phyloP scores from a whole-genome alignment of 2,888 invertebrate genomes.

The Epicampocera succincta region DNA sequence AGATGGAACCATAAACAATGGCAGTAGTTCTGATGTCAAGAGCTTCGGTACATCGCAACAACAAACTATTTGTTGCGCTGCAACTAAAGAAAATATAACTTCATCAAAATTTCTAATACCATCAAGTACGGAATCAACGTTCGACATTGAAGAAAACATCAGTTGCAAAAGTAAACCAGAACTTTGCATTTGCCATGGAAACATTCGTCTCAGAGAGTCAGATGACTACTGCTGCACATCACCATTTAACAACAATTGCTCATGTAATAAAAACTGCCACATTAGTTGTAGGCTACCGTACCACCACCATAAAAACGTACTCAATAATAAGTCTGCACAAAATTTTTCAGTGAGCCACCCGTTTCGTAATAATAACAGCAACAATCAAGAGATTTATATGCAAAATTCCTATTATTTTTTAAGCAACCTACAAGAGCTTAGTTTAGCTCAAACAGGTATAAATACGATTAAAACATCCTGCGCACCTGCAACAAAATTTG shows the following conservation, averaged over 20 bases:
- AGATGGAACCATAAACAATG: slow-evolving; percentile 12
- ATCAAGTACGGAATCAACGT: slow-evolving; percentile 28
- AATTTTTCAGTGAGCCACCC: slow-evolving; percentile 44
- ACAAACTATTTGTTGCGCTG: neutral
- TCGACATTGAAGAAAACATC: neutral
- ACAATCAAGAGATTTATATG: slow-evolving; percentile 57
- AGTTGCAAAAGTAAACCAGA: slow-evolving; percentile 45
- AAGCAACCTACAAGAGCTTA: slow-evolving; percentile 41
- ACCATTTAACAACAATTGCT: slow-evolving; percentile 53
- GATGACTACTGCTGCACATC: neutral
- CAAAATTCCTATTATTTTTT: slow-evolving; percentile 66
- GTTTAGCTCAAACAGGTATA: slow-evolving; percentile 31
- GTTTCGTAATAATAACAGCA: neutral
- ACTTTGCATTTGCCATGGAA: slow-evolving; percentile 50
- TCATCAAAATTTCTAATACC: slow-evolving; percentile 45
- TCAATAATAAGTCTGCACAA: slow-evolving; percentile 53
- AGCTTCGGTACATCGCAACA: neutral
- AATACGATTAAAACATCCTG: slow-evolving; percentile 27
- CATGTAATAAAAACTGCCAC: slow-evolving; percentile 61
- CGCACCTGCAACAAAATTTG: slow-evolving; percentile 16
- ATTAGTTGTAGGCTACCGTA: slow-evolving; percentile 46
- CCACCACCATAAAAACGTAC: slow-evolving; percentile 55
- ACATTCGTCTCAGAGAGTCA: slow-evolving; percentile 28
- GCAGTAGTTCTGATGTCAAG: neutral
- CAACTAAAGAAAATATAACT: slow-evolving; percentile 65